phyloP scores from a whole-genome alignment of 2,797 vertebrate genomes.

The Ispidina lecontei region DNA sequence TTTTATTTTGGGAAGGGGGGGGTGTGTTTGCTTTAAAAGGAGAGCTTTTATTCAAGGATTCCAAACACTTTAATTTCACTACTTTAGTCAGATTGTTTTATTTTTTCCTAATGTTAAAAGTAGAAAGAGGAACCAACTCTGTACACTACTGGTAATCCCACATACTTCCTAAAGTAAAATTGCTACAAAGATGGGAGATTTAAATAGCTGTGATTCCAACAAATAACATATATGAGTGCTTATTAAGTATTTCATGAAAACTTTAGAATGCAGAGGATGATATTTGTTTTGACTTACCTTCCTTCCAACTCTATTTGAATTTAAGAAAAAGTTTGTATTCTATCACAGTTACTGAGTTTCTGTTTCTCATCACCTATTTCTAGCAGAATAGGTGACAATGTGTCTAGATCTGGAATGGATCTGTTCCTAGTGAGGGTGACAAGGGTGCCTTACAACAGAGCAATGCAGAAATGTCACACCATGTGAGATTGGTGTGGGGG shows the following conservation, averaged over 20 bases:
- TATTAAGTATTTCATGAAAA: background rate
- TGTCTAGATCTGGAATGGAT: background rate
- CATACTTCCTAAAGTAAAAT: background rate
- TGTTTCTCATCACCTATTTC: background rate
- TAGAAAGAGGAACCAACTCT: background rate
- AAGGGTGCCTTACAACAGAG: background rate
- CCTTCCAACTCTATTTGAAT: background rate
- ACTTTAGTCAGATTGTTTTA: background rate
- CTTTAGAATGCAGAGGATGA: background rate
- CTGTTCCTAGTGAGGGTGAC: background rate
- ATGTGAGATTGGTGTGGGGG: background rate
- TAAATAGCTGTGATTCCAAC: background rate
- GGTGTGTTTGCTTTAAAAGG: background rate
- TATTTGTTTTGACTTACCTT: background rate
- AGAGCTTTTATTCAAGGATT: background rate
- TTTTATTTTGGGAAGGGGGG: fast-evolving
- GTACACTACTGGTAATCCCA: background rate
- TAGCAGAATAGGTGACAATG: background rate
- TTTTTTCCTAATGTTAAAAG: background rate
- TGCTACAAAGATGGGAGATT: background rate
- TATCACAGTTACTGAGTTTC: background rate
- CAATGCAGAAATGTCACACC: background rate
- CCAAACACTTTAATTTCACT: background rate
- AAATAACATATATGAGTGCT: background rate
- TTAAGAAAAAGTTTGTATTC: background rate